Base-by-base conservation (phyloP, 2,113 vertebrate genomes). In the Pyrgilauda ruficollis region DNA sequence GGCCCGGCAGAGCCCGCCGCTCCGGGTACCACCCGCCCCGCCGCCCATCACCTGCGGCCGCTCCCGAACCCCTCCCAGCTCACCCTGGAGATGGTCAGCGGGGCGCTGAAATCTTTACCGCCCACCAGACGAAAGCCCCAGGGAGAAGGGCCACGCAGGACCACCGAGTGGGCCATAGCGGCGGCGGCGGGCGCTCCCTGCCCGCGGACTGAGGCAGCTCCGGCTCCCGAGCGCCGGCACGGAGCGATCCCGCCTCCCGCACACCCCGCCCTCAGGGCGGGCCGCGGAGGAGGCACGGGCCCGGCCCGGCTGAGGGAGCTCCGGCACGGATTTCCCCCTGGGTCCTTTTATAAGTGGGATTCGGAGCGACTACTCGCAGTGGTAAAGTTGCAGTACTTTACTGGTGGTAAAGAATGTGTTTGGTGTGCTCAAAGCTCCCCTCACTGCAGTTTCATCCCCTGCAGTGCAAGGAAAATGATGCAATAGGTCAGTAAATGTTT, bases 91-190 rank as follows among this genome's bases (percentile, higher is more conserved):
- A 99, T 98, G 94, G 98, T 99, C 92, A 99, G 94, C 59, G 99
- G 99, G 30, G 99, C 98, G 97, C 98, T 99, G 98, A 99, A 99
- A 50, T 99, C 99, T 66, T 99, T 98, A 85, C 99, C 99, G 76
- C 99, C 99, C 93, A 99, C 99, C 96, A 99, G 97, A 4, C 99
- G 98, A 96, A 99, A 99, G 2, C 99, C 99, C 99, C 99, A 99
- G 6, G 99, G 99, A 94, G 99, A 99, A 83, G 99, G 99, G 84
- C 99, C 99, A 33, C 95, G 98, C 63, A 99, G 97, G 80, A 98
- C 98, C 97, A 99, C 98, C 17, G 98, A 98, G 77, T 98, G 98
- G 80, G 98, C 91, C 99, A 99, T 99, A n/a, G 41, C 63, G 64
- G 27, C 52, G 61, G 27, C 52, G n/a, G 58, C 47, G 23, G 68